Conservation (phyloP, 2,888 invertebrate genomes). For the Auanema freiburgensis region DNA sequence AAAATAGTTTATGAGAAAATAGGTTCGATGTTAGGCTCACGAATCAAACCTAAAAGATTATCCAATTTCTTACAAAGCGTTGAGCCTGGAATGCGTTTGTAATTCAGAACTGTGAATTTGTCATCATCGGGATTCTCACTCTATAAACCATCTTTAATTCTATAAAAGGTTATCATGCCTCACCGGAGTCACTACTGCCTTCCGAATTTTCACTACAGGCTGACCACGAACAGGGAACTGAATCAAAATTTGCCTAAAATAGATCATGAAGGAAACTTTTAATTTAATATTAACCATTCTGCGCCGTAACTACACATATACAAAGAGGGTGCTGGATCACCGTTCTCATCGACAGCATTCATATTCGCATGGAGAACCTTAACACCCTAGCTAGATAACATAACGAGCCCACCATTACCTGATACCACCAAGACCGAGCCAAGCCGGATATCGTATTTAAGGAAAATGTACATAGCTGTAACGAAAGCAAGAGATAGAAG, state of each 20-base stretch:
- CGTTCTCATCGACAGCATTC: constrained; percentile 44
- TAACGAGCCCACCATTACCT: constrained; percentile 1
- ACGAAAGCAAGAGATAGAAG: not conserved
- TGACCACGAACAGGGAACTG: constrained; percentile 38
- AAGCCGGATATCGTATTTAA: constrained; percentile 18
- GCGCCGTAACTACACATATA: constrained; percentile 46
- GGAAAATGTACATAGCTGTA: constrained; percentile 26
- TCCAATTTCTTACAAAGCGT: constrained; percentile 57
- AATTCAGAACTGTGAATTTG: constrained; percentile 39
- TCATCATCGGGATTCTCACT: constrained; percentile 11
- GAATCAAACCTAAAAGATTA: constrained; percentile 36
- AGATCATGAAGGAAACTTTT: constrained; percentile 6
- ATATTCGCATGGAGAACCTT: constrained; percentile 46
- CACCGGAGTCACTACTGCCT: constrained; percentile 22
- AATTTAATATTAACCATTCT: constrained; percentile 27
- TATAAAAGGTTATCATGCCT: not conserved
- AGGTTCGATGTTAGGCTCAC: constrained; percentile 8
- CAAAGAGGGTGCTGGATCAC: constrained; percentile 51
- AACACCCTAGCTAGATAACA: not conserved
- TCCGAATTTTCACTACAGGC: constrained; percentile 30
- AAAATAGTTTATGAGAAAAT: too few species aligned
- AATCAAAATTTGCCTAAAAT: constrained; percentile 42
- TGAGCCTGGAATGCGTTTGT: constrained; percentile 43
- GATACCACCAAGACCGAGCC: constrained; percentile 23
- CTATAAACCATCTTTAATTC: not conserved